Conservation (phyloP, 2,797 vertebrate genomes). For the Arctocebus calabarensis region DNA sequence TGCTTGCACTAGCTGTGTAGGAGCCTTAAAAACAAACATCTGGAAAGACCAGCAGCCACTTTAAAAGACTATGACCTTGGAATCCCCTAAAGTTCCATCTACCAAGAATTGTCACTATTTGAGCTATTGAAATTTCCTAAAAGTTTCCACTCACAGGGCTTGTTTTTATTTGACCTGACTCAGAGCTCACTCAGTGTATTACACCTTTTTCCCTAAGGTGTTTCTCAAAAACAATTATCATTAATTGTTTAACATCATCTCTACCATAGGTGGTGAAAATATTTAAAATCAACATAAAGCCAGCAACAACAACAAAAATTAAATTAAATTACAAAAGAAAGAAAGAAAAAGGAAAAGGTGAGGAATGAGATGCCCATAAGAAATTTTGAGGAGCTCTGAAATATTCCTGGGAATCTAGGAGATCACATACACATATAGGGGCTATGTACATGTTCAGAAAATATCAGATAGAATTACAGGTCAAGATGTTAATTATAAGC, state of each 20-base stretch:
- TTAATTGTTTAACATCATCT: background rate
- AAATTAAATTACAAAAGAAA: background rate
- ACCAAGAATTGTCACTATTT: background rate
- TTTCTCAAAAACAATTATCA: background rate
- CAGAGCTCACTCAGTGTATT: background rate
- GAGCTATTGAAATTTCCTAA: background rate
- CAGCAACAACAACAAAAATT: too few relatives aligned
- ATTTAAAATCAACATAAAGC: background rate
- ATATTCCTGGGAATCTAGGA: background rate
- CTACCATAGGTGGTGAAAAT: background rate
- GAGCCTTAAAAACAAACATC: background rate
- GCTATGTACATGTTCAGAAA: background rate
- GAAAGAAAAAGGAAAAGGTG: background rate
- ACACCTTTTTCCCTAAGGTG: background rate
- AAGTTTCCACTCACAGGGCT: background rate
- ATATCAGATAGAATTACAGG: background rate
- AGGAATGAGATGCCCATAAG: background rate
- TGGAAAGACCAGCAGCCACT: background rate
- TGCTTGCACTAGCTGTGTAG: background rate
- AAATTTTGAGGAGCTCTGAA: background rate
- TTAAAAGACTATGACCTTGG: background rate
- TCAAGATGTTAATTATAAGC: background rate
- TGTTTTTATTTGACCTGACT: conserved; percentile 27
- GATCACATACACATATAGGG: background rate
- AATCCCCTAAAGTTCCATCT: background rate